phyloP scores from a whole-genome alignment of 2,113 vertebrate genomes.

The Pristiophorus japonicus region DNA sequence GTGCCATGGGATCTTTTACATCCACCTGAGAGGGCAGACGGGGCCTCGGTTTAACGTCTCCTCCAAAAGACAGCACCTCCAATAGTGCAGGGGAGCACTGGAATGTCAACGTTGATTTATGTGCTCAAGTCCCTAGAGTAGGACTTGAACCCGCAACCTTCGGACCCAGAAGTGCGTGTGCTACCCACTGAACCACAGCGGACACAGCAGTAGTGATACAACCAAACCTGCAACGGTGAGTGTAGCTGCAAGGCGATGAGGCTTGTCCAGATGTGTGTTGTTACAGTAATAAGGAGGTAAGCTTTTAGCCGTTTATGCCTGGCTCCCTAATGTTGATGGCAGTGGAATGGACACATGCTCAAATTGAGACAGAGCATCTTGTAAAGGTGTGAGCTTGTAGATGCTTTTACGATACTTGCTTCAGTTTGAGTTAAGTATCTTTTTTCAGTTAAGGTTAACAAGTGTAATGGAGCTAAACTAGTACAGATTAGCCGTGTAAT shows the following conservation, averaged over 20 bases:
- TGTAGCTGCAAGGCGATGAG: not conserved
- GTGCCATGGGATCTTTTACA: too few species aligned
- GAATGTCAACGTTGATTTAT: too few species aligned
- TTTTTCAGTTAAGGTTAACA: not conserved
- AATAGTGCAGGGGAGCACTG: too few species aligned
- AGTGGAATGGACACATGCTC: not conserved
- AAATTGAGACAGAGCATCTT: not conserved
- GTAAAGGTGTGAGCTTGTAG: not conserved
- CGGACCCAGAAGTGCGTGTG: too few species aligned
- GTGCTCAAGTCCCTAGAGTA: too few species aligned
- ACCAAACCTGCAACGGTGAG: not conserved
- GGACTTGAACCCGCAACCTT: too few species aligned
- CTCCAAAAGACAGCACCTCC: too few species aligned
- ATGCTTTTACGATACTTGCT: too few species aligned
- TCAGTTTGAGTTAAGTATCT: not conserved
- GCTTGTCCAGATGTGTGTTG: not conserved
- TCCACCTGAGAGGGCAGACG: too few species aligned
- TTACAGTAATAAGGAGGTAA: not conserved
- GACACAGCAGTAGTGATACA: too few species aligned
- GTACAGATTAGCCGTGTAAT: not conserved
- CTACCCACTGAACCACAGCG: too few species aligned
- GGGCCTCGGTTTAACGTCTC: too few species aligned
- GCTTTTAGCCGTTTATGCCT: not conserved
- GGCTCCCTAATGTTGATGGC: not conserved
- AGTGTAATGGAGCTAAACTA: not conserved